Conservation (phyloP, 2,888 invertebrate genomes). For the Tipula unca region DNA sequence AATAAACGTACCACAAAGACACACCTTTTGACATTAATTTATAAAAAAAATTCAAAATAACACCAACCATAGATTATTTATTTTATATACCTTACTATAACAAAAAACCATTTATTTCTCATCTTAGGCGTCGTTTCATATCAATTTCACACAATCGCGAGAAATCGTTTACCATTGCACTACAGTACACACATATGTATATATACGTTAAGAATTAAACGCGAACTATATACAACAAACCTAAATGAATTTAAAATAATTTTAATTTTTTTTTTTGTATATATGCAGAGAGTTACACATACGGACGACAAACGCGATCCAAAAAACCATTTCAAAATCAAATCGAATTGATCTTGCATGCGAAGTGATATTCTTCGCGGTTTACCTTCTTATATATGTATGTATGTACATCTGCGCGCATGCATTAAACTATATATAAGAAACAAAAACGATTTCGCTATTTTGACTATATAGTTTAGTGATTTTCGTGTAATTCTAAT, state of each 20-base stretch:
- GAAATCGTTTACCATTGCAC: constrained; percentile 18
- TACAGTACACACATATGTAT: background rate
- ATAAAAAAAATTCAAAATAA: background rate
- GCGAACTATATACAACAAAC: background rate
- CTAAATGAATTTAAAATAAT: background rate
- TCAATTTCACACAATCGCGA: constrained; percentile 20
- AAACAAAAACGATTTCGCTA: background rate
- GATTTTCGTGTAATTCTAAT: constrained; percentile 16
- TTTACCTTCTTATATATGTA: background rate
- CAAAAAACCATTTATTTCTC: background rate
- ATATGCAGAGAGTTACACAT: background rate
- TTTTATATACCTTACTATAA: background rate
- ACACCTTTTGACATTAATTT: constrained; percentile 14
- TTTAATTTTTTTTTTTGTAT: background rate
- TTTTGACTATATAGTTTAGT: background rate
- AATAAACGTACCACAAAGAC: background rate
- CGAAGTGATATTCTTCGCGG: background rate
- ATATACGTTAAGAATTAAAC: background rate
- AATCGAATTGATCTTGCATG: constrained; percentile 4
- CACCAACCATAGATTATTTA: background rate
- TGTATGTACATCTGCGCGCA: background rate
- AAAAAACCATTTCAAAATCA: background rate
- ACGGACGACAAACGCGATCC: constrained; percentile 14
- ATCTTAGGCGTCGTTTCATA: constrained; percentile 14
- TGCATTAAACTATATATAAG: background rate